phyloP scores from a whole-genome alignment of 2,113 vertebrate species.

The Symphodus melops region DNA sequence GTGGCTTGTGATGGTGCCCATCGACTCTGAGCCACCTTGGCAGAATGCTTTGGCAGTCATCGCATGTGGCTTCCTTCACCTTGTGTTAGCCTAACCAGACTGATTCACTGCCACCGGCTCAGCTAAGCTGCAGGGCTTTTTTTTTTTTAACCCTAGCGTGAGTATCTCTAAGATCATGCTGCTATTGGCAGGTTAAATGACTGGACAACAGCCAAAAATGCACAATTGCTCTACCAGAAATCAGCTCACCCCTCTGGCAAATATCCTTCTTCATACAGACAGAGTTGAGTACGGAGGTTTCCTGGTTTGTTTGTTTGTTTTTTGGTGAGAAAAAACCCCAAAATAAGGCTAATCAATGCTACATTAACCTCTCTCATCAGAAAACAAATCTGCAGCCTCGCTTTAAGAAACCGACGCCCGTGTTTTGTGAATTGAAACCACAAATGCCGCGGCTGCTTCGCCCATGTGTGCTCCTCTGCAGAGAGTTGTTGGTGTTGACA shows the following conservation, averaged over 20 bases:
- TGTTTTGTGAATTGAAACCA: slow-evolving; percentile 77
- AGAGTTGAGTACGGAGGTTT: slow-evolving; percentile 4
- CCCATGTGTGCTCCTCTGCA: slow-evolving; percentile 66
- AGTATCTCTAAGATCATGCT: slow-evolving; percentile 47
- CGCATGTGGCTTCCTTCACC: slow-evolving; percentile 31
- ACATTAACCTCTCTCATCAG: slow-evolving; percentile 69
- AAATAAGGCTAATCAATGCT: slow-evolving; percentile 55
- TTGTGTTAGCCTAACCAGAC: slow-evolving; percentile 20
- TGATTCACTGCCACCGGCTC: slow-evolving; percentile 40
- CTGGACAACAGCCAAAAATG: slow-evolving; percentile 46
- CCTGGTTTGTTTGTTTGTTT: slow-evolving; percentile 4
- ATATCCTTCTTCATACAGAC: slow-evolving; percentile 5
- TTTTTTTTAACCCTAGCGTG: slow-evolving; percentile 52
- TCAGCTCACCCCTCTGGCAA: slow-evolving; percentile 43
- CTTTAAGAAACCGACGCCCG: slow-evolving; percentile 36
- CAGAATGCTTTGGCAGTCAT: slow-evolving; percentile 48
- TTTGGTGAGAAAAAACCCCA: slow-evolving; percentile 19
- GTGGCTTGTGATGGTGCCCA: slow-evolving; percentile 24
- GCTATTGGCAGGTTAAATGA: slow-evolving; percentile 58
- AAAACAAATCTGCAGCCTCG: slow-evolving; percentile 51
- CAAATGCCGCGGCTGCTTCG: slow-evolving; percentile 70
- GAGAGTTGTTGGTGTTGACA: slow-evolving; percentile 75
- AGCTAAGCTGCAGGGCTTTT: slow-evolving; percentile 41
- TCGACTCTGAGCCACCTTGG: slow-evolving; percentile 55
- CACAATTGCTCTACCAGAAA: slow-evolving; percentile 24